Evolutionary conservation across 2,113 vertebrate species (phyloP).

Genomic region (Arenaria interpres): DNA sequence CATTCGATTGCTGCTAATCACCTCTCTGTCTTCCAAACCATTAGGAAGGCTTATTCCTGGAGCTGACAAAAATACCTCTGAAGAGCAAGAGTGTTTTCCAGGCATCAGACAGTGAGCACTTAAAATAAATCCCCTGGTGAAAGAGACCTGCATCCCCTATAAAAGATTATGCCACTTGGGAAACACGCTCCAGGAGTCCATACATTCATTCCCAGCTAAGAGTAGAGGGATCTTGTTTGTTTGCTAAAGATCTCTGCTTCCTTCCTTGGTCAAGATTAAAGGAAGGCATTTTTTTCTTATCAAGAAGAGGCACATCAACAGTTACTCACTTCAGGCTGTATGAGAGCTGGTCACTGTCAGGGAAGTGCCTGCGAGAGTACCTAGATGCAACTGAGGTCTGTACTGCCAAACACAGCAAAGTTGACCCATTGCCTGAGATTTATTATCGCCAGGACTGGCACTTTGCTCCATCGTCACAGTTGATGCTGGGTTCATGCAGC

Average conservation of each 20-base stretch:
- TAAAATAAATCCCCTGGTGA: neutral
- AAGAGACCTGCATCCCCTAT: neutral
- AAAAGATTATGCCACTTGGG: neutral
- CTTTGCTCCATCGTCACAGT: neutral
- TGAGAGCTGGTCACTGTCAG: neutral
- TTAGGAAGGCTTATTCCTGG: neutral
- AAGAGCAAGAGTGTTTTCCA: neutral
- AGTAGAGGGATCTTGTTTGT: neutral
- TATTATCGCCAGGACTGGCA: neutral
- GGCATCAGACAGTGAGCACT: neutral
- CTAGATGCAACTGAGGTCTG: neutral
- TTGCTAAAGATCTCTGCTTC: neutral
- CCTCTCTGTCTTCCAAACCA: neutral
- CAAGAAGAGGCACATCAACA: neutral
- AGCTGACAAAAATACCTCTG: neutral
- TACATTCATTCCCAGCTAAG: neutral
- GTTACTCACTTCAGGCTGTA: neutral
- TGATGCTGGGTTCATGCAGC: neutral
- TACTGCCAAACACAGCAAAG: neutral
- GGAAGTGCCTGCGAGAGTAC: neutral
- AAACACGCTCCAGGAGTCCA: neutral
- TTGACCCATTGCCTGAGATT: neutral
- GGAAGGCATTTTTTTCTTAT: neutral
- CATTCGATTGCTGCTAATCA: neutral
- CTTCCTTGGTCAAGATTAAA: neutral